Evolutionary conservation across 2,113 vertebrate genomes (phyloP).

Genomic region (Oncorhynchus keta): DNA sequence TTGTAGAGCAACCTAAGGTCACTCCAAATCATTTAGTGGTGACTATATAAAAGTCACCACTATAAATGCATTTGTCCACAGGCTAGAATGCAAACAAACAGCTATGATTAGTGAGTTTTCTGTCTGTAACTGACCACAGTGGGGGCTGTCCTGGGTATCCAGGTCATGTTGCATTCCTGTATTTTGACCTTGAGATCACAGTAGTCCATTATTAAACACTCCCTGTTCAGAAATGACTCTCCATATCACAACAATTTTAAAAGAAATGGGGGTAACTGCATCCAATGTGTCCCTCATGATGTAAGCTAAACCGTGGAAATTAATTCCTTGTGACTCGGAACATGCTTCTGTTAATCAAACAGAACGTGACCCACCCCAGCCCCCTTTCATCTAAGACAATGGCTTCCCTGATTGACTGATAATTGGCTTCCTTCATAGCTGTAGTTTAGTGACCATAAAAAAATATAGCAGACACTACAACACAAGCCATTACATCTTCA

Average conservation of each 20-base stretch:
- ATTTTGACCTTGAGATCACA: background rate
- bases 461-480: background rate
- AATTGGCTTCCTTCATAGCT: too few species aligned
- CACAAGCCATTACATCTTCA: too few species aligned
- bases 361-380: background rate
- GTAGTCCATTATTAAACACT: background rate
- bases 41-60: background rate
- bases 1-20: background rate
- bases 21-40: background rate
- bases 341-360: conserved; percentile 22
- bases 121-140: background rate
- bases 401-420: background rate
- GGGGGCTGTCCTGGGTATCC: background rate
- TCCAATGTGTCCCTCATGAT: too few species aligned
- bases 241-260: conserved; percentile 21
- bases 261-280: background rate
- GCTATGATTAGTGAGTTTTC: background rate
- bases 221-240: conserved; percentile 9
- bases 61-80: background rate
- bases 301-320: conserved; percentile 18
- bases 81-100: background rate
- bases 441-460: background rate
- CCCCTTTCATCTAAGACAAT: background rate
- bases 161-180: background rate
- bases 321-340: conserved; percentile 49